Percentiles rank a stretch among this genome's conserved stretches.
Evolutionary conservation across 2,113 vertebrate species (phyloP).

Genomic region (Bettongia penicillata): DNA sequence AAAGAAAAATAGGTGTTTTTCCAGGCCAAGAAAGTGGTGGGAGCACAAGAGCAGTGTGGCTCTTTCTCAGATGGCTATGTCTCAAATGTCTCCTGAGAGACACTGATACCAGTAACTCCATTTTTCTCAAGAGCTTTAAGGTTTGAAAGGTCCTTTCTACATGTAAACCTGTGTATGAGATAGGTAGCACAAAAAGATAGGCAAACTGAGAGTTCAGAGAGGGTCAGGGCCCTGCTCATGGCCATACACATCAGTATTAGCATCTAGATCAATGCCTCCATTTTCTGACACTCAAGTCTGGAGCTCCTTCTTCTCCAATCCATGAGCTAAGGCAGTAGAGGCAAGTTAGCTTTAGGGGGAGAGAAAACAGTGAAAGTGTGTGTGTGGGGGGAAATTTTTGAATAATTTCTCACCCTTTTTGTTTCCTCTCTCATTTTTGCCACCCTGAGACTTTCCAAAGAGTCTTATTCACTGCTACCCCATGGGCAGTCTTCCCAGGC

Average conservation of each 20-base stretch:
- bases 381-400: background rate
- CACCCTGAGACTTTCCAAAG: background rate
- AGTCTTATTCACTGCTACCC: background rate
- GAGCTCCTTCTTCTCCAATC: background rate
- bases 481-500: fast-evolving
- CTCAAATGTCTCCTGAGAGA: background rate
- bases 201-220: background rate
- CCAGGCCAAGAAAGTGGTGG: background rate
- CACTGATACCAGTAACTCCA: background rate
- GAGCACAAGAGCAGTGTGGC: background rate
- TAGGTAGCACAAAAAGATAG: background rate
- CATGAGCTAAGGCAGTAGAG: background rate
- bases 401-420: background rate
- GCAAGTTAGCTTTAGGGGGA: background rate
- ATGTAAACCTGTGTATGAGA: background rate
- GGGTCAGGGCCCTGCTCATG: background rate
- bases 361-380: background rate
- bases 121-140: background rate
- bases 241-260: background rate
- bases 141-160: background rate
- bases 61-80: background rate
- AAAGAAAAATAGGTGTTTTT: background rate
- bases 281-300: background rate
- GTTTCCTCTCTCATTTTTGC: background rate
- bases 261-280: background rate